These are phyloP conservation scores for Melieria omissa DNA, from an alignment of 2,888 invertebrate genomes.

Conservation along the genomic window DNA sequence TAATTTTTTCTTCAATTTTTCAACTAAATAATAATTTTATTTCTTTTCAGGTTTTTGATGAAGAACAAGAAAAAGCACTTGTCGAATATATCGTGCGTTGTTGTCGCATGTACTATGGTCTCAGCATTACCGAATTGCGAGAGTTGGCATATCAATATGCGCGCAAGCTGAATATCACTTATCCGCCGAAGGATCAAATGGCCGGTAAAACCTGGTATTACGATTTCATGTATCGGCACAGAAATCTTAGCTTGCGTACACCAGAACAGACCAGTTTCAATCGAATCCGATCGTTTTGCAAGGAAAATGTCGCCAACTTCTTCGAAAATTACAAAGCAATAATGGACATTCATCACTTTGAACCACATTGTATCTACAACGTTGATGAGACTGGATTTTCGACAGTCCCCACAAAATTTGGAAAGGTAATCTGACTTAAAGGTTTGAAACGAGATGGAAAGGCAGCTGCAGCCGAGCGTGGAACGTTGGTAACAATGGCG, in stretches of 20 bases:
- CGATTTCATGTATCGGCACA: slow-evolving; percentile 34
- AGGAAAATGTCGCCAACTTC: too few species aligned
- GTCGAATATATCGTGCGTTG: too few species aligned
- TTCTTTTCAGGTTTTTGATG: too few species aligned
- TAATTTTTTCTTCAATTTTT: too few species aligned
- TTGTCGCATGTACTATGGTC: too few species aligned
- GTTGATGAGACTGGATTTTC: slow-evolving; percentile 35
- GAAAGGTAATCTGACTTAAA: slow-evolving; percentile 23
- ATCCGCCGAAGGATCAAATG: background rate
- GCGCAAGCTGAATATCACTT: background rate
- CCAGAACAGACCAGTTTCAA: slow-evolving; percentile 37
- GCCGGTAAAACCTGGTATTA: slow-evolving; percentile 30
- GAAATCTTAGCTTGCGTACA: slow-evolving; percentile 26
- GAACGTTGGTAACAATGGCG: slow-evolving; percentile 35
- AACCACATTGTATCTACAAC: too few species aligned
- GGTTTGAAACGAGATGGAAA: slow-evolving; percentile 19
- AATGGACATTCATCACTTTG: too few species aligned
- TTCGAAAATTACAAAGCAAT: too few species aligned
- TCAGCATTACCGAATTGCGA: background rate
- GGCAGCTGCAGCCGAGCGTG: slow-evolving; percentile 30
- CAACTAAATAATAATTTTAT: too few species aligned
- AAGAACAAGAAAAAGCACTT: too few species aligned
- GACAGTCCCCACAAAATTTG: too few species aligned
- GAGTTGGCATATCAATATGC: slow-evolving; percentile 27
- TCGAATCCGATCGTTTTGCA: too few species aligned